A percentile compares a stretch with the other conserved stretches of the same genome.
These are phyloP conservation scores for Cephus pygmeus DNA, from an alignment of 2,888 invertebrate species.

Conservation along the genomic window DNA sequence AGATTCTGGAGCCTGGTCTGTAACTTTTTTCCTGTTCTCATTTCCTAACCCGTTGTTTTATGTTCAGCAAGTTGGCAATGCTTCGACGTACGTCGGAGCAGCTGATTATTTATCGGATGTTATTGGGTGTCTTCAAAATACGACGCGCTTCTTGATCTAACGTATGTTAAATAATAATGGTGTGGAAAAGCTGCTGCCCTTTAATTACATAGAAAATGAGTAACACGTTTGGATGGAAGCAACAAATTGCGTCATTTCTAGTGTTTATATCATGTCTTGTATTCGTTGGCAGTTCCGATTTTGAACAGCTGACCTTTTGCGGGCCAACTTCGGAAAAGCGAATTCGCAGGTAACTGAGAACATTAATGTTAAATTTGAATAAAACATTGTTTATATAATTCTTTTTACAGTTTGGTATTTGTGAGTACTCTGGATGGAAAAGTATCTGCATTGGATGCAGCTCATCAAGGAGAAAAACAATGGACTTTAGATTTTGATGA, in stretches of 20 bases:
- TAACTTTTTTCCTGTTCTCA: background rate
- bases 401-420: conserved; percentile 75
- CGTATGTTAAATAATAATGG: background rate
- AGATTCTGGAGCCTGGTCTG: background rate
- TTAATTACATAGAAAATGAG: background rate
- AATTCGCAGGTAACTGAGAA: background rate
- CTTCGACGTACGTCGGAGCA: background rate
- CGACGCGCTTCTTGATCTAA: background rate
- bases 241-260: background rate
- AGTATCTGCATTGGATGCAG: conserved; percentile 82
- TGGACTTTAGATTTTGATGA: conserved; percentile 86
- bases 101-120: background rate
- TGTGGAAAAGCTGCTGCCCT: background rate
- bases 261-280: background rate
- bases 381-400: background rate
- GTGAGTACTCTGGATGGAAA: conserved; percentile 93
- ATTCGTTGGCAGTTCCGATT: conserved; percentile 4
- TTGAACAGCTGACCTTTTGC: conserved; percentile 33
- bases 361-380: background rate
- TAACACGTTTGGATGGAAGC: background rate
- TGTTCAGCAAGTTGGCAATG: background rate
- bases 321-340: conserved; percentile 7
- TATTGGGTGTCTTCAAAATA: background rate
- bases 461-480: conserved; percentile 73
- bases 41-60: background rate